Percentiles rank a stretch among this genome's conserved stretches.
Conservation (phyloP, 2,113 vertebrate species). For the Hyperoodon ampullatus region DNA sequence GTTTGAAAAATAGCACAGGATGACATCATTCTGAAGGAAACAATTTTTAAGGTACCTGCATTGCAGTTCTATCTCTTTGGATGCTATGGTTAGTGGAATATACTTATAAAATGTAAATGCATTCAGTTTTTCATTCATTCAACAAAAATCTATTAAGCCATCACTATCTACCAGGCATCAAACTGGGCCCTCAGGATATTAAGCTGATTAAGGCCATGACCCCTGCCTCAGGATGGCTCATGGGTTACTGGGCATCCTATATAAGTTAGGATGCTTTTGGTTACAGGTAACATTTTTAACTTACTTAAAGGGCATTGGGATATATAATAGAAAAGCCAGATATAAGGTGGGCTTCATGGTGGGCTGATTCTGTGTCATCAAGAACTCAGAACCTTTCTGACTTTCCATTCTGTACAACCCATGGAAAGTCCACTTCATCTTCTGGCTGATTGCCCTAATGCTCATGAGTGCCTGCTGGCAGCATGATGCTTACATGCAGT, state of each 20-base stretch:
- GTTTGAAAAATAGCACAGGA: background rate
- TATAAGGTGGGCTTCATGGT: background rate
- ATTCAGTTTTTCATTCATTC: slow-evolving; percentile 10
- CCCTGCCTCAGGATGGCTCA: background rate
- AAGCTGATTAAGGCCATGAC: background rate
- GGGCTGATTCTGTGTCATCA: background rate
- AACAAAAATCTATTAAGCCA: background rate
- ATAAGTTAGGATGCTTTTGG: background rate
- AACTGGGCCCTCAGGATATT: background rate
- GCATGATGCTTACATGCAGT: background rate
- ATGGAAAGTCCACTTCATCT: background rate
- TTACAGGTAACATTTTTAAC: background rate
- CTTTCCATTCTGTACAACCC: background rate
- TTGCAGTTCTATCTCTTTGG: background rate
- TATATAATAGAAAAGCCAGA: background rate
- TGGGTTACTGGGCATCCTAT: background rate
- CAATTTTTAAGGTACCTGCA: background rate
- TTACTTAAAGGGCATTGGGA: background rate
- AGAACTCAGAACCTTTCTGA: background rate
- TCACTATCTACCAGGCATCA: background rate
- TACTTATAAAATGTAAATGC: background rate
- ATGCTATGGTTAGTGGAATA: background rate
- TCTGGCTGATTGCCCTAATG: background rate
- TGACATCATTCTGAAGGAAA: background rate
- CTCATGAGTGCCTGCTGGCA: background rate